A percentile compares a stretch with the other conserved stretches of the same genome.
Evolutionary conservation across 2,113 vertebrate genomes (phyloP).

Genomic region (Peromyscus leucopus): DNA sequence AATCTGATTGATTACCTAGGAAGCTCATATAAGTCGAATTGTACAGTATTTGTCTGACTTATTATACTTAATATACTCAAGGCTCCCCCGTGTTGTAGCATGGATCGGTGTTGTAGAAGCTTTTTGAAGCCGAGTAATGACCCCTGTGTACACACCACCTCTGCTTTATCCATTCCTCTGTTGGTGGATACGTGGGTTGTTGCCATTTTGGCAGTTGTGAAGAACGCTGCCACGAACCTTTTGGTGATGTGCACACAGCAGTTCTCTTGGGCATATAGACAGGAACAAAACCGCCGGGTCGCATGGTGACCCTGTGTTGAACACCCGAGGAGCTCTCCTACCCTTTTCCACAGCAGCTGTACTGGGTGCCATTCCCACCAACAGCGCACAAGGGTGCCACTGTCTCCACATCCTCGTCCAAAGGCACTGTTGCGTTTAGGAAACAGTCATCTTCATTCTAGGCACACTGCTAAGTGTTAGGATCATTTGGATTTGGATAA

Average conservation of each 20-base stretch:
- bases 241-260: background rate
- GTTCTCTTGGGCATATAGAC: background rate
- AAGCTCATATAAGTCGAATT: background rate
- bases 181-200: background rate
- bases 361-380: background rate
- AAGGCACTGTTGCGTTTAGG: background rate
- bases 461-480: conserved; percentile 44
- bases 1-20: background rate
- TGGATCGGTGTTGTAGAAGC: background rate
- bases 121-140: conserved; percentile 11
- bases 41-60: conserved; percentile 25
- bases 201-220: background rate
- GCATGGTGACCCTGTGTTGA: background rate
- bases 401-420: background rate
- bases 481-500: conserved; percentile 36
- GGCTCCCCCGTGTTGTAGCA: background rate
- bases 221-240: background rate
- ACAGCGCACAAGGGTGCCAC: background rate
- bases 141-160: background rate
- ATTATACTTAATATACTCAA: background rate
- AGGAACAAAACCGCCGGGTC: background rate
- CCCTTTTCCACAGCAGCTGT: background rate
- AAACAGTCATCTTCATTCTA: background rate
- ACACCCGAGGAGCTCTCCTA: background rate
- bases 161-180: conserved; percentile 7